A percentile compares a stretch with the other conserved stretches of the same genome.
Evolutionary conservation across 2,797 vertebrate species (phyloP).

Genomic region (Antennarius maculatus): DNA sequence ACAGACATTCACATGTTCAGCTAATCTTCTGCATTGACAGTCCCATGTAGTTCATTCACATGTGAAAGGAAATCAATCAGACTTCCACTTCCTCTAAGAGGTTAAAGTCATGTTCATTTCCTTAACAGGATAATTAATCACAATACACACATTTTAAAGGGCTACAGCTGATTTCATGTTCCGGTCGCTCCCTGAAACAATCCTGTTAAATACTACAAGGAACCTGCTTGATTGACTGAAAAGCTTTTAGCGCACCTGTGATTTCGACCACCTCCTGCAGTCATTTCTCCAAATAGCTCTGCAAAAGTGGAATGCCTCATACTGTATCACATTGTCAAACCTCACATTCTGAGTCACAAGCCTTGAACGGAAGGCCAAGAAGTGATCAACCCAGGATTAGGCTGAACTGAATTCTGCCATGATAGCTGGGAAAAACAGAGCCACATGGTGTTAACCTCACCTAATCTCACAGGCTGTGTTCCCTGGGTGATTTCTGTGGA

Average conservation of each 20-base stretch:
- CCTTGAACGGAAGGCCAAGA: constrained; percentile 1
- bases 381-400: constrained; percentile 47
- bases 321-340: constrained; percentile 43
- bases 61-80: constrained; percentile 83
- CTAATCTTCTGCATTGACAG: constrained; percentile 73
- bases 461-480: constrained; percentile 61
- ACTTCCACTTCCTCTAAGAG: constrained; percentile 75
- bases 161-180: constrained; percentile 51
- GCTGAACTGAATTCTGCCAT: constrained; percentile 25
- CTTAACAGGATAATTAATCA: constrained; percentile 75
- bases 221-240: constrained; percentile 57
- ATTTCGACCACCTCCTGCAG: constrained; percentile 47
- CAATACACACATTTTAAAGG: constrained; percentile 44
- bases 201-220: constrained; percentile 51
- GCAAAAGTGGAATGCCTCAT: constrained; percentile 36
- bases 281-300: constrained; percentile 39
- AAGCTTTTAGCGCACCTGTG: constrained; percentile 55
- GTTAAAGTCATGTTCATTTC: constrained; percentile 73
- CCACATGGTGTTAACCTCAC: constrained; percentile 67
- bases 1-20: constrained; percentile 68
- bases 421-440: constrained; percentile 27
- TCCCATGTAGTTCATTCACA: constrained; percentile 70
- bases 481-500: constrained; percentile 40
- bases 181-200: constrained; percentile 49
- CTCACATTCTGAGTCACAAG: constrained; percentile 19